Evolutionary conservation across 2,113 vertebrate genomes (phyloP).

Genomic region (Sceloporus undulatus): DNA sequence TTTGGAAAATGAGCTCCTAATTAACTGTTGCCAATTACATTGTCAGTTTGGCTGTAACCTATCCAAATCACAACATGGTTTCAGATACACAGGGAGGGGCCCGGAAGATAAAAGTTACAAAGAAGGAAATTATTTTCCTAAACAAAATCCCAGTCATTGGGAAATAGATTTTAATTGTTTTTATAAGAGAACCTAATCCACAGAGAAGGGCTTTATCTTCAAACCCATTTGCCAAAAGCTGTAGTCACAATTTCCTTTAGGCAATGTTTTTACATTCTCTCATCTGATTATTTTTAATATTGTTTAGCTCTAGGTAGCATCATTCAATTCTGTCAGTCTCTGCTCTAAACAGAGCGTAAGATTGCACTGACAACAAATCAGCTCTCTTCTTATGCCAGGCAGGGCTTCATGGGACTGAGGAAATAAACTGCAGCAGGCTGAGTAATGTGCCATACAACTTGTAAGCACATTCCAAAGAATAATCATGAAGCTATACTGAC

Average conservation of each 20-base stretch:
- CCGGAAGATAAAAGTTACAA: background rate
- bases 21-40: background rate
- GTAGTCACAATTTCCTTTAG: slow-evolving; percentile 32
- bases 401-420: background rate
- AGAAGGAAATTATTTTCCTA: slow-evolving; percentile 12
- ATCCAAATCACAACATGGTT: background rate
- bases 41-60: background rate
- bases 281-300: slow-evolving; percentile 9
- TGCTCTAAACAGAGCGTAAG: background rate
- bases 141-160: slow-evolving; percentile 51
- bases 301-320: slow-evolving; percentile 36
- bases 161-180: slow-evolving; percentile 41
- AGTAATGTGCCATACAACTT: background rate
- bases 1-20: slow-evolving; percentile 13
- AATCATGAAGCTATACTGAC: background rate
- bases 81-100: background rate
- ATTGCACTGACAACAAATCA: background rate
- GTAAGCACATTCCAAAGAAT: background rate
- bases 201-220: slow-evolving; percentile 15
- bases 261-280: slow-evolving; percentile 35
- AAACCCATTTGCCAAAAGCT: slow-evolving; percentile 36
- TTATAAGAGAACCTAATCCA: slow-evolving; percentile 32
- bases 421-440: background rate
- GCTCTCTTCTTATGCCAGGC: rapidly evolving
- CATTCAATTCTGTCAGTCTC: background rate